Base-by-base conservation (phyloP, 2,113 vertebrate genomes). In the Campylomormyrus numenius region DNA sequence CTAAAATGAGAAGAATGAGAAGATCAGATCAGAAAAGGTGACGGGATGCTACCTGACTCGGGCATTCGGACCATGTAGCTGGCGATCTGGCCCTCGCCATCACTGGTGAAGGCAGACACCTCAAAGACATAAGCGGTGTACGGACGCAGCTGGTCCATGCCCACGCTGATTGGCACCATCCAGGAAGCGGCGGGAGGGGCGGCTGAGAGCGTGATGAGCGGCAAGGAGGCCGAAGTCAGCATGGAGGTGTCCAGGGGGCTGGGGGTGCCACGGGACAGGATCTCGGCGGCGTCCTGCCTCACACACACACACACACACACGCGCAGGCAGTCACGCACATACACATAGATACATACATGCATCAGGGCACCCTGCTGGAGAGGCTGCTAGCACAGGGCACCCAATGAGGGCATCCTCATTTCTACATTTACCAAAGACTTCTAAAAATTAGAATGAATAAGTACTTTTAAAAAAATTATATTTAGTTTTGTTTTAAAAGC, bases 101-200 rank as follows among this genome's bases (percentile, higher is more conserved):
- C 98, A 0, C 95, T 97, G 85, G 97, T 99, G 91, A 98, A 97
- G 83, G 98, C 98, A n/a, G 98, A 99, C 89, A 99, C 98, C 94
- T 99, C 98, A 91, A 99, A 99, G 10, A 99, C 96, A 52, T 99
- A 99, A 0, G 98, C 97, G 0, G 98, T 98, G 50, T 98, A 98
- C 39, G 98, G 96, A 85, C 95, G 97, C 89, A 99, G 95, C 91
- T 96, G 96, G 86, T 97, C 96, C 90, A 99, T 94, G 74, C 96
- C 94, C 85, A 98, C 97, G 45, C 96, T 98, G 91, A 99, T 98
- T 1, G 98, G 97, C 77, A 98, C 96, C 39, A 94, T 97, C 98
- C 98, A 98, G 91, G 97, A 94, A 42, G 97, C 96, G 88, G 95
- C 96, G 9, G 96, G 94, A 27, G 96, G 96, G 89, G 94, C 96